Evolutionary conservation across 2,797 vertebrate genomes (phyloP).

Genomic region (Momotus momota): DNA sequence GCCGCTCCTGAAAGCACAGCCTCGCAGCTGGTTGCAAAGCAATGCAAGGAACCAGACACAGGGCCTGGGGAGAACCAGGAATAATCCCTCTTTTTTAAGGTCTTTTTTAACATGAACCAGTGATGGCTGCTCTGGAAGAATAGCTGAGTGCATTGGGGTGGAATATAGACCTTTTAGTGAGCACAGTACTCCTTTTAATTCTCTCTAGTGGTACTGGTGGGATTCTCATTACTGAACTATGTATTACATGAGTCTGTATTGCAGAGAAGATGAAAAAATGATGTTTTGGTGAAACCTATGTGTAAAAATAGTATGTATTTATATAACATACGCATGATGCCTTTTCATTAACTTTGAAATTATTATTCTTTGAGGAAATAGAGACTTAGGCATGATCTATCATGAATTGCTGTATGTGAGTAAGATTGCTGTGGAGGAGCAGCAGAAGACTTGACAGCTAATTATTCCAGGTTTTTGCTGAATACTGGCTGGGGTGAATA

Average conservation of each 20-base stretch:
- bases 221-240: background rate
- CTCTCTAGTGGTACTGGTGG: background rate
- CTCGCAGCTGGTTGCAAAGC: background rate
- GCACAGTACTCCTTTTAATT: background rate
- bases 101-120: background rate
- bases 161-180: background rate
- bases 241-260: background rate
- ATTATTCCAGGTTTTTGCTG: background rate
- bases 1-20: background rate
- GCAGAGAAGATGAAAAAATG: background rate
- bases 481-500: background rate
- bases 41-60: background rate
- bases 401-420: background rate
- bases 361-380: background rate
- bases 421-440: background rate
- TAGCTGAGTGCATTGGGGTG: fast-evolving
- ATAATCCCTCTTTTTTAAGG: background rate
- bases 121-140: background rate
- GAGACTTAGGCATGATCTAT: background rate
- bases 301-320: background rate
- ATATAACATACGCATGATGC: background rate
- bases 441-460: background rate
- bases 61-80: background rate
- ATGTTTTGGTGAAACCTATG: background rate
- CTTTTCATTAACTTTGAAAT: background rate